Base-by-base conservation (phyloP, 2,797 vertebrate species). In the Bradypus variegatus region DNA sequence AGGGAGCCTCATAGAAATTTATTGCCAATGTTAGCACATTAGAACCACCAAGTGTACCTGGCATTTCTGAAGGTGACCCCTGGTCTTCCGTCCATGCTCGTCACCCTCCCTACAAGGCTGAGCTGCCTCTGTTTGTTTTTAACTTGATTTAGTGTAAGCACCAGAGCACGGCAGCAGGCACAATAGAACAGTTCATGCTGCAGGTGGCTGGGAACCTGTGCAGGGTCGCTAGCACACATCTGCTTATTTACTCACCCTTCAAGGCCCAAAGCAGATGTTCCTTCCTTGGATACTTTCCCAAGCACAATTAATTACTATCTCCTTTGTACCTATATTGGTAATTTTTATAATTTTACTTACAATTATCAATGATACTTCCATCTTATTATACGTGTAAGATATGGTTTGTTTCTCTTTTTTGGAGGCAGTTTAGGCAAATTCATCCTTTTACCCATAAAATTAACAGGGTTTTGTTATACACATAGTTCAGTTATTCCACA, bases 361-460 rank as follows among this genome's bases (percentile, higher is more conserved):
- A 85, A 33, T 33, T 48, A 86, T 25, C 76, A 27, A 55, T 73
- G 36, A 58, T 53, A 50, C 70, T 50, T 85, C 89, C n/a, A 75
- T 60, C 31, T 65, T 65, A 69, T 58, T 78, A 80, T 10, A 55
- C 53, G 38, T 85, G 13, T 60, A 83, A 87, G 62, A 76, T 18
- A 78, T 11, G 11, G 33, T 64, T 65, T 70, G 62, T 58, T 8
- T 58, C 21, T 58, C 55, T 70, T 73, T 82, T 84, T 69, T 81
- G 21, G n/a, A 45, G 53, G 29, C 1, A 86, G 31, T 58, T 91
- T 88, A 75, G 60, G 15, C 29, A 87, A 91, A 45, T 82, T 65
- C n/a, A 55, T 90, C 33, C 11, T 84, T 90, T 64, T 48, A 55
- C 1, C 18, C 33, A 86, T 82, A 94, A 88, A 86, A 92, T 89